Conservation (phyloP, 2,113 vertebrate species). For the Numida meleagris region DNA sequence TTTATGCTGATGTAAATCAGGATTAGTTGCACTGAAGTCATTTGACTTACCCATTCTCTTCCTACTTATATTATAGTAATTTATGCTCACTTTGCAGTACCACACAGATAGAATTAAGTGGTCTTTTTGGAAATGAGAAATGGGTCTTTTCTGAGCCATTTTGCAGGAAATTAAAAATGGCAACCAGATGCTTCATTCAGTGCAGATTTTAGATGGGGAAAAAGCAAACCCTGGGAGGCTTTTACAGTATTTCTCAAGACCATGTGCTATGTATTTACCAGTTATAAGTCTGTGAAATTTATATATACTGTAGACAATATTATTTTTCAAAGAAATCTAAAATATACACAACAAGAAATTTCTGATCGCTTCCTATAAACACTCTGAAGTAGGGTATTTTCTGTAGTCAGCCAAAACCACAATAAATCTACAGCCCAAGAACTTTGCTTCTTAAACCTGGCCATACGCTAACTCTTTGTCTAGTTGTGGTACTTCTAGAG, state of each 20-base stretch:
- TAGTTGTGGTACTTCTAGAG: background rate
- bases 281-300: constrained; percentile 8
- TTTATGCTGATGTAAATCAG: constrained; percentile 55
- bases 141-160: constrained; percentile 22
- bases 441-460: background rate
- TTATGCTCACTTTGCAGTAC: constrained; percentile 42
- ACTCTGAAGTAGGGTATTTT: background rate
- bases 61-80: too few relatives aligned
- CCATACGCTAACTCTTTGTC: background rate
- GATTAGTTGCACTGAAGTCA: constrained; percentile 47
- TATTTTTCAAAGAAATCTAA: constrained; percentile 52
- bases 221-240: background rate
- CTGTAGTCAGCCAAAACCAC: background rate
- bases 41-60: too few relatives aligned
- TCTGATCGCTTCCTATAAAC: constrained; percentile 14
- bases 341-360: constrained; percentile 10
- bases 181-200: constrained; percentile 20
- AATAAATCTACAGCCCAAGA: background rate
- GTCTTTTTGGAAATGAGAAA: constrained; percentile 48
- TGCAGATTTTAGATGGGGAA: background rate
- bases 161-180: constrained; percentile 21
- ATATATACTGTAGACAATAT: background rate
- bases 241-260: background rate
- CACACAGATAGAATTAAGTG: constrained; percentile 53
- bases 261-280: background rate